Evolutionary conservation across 2,888 invertebrate species (phyloP).

Genomic region (Erannis defoliaria): DNA sequence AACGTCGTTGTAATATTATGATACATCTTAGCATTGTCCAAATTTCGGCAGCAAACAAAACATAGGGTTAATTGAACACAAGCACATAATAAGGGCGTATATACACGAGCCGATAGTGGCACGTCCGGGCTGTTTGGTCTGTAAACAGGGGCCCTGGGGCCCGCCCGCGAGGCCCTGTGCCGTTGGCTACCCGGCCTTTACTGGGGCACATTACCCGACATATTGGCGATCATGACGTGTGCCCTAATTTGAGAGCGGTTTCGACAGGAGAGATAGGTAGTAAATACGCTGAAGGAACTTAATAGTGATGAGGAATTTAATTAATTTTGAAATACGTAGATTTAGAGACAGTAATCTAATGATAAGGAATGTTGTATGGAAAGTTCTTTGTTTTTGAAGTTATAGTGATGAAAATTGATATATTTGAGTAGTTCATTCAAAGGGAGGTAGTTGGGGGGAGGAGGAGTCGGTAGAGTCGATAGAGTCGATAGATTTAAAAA

Average conservation of each 20-base stretch:
- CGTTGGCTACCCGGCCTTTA: slow-evolving; percentile 16
- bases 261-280: not conserved
- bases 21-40: slow-evolving; percentile 12
- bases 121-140: slow-evolving; percentile 34
- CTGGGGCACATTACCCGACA: slow-evolving; percentile 16
- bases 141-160: slow-evolving; percentile 31
- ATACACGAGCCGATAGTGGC: slow-evolving; percentile 29
- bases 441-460: no score
- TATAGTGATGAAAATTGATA: no score
- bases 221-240: slow-evolving; percentile 17
- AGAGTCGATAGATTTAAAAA: no score
- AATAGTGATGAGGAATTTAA: no score
- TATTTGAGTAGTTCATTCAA: no score
- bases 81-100: slow-evolving; percentile 32
- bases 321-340: no score
- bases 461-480: no score
- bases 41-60: slow-evolving; percentile 19
- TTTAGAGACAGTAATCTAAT: no score
- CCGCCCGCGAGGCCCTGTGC: not conserved
- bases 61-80: slow-evolving; percentile 40
- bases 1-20: slow-evolving; percentile 5
- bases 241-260: slow-evolving; percentile 8
- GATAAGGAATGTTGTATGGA: no score
- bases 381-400: no score
- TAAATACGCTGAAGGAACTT: no score